Evolutionary conservation across 1,140 invertebrate species (phyloP), one percentile per base, ranked within the genome.

Genomic region (Drosophila azteca): DNA sequence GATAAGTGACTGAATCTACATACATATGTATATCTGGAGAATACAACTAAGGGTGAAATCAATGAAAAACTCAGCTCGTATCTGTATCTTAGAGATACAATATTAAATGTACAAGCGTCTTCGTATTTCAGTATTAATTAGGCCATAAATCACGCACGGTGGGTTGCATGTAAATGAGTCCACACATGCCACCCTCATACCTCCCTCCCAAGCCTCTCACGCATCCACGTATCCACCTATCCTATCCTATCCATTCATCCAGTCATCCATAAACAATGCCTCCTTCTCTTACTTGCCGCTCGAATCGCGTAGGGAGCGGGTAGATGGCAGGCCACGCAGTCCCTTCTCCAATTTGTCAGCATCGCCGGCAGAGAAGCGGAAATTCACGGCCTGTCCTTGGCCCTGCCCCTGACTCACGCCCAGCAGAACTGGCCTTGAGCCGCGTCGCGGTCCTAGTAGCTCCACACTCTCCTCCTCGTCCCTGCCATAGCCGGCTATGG

Each of bases 261-360:
- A 39, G 11, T 39, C 35, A 39, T 39, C 35, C 35, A 39, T 39
- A 39, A 39, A 39, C 35, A 39, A 39, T 39, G 35, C 35, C 41
- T 39, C 55, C 49, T 39, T n/a, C 67, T 29, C 45, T 61, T 79
- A 90, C 55, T 90, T 87, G 48, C 63, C 59, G 52, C 70, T 90
- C 35, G 83, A 77, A 73, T 92, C 91, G 31, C 88, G 63, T 26
- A 92, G 66, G 1, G 91, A 92, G 13, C 85, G 74, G 13, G 83
- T 91, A 17, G 91, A 91, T 48, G 85, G 74, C 49, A 92, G 54
- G 2, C 79, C 87, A 17, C 79, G 76, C 44, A 92, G 54, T 20
- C 91, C 91, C 65, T 91, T 91, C 62, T 92, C 91, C 58, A 92
- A 60, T 72, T 91, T 92, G 49, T 92, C 91, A 6, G 91, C 91